A percentile compares a stretch with the other conserved stretches of the same genome.
Conservation (phyloP, 2,113 vertebrate species). For the Chrysochloris asiatica region DNA sequence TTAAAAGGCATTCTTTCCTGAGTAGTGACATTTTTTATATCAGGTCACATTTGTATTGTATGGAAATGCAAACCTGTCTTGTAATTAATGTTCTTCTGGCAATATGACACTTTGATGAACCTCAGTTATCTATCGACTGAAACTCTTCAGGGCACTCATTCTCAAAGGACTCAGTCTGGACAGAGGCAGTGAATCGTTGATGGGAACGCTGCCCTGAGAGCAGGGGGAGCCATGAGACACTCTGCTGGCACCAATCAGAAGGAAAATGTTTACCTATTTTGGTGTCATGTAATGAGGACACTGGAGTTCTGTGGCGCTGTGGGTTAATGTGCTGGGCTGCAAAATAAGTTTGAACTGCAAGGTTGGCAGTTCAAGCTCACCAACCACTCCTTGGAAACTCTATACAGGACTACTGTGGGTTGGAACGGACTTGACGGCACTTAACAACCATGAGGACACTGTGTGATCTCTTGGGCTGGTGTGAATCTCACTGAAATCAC, state of each 20-base stretch:
- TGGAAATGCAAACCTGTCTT: too few species aligned
- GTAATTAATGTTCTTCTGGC: slow-evolving; percentile 7
- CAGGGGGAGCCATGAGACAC: too few species aligned
- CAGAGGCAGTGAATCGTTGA: neutral
- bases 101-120: neutral
- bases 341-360: too few species aligned
- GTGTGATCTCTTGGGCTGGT: too few species aligned
- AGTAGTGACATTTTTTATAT: slow-evolving; percentile 12
- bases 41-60: neutral
- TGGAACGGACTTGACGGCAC: too few species aligned
- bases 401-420: too few species aligned
- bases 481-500: too few species aligned
- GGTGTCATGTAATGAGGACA: neutral
- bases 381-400: too few species aligned
- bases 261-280: neutral
- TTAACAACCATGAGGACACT: too few species aligned
- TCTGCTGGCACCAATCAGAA: neutral
- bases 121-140: neutral
- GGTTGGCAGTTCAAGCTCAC: too few species aligned
- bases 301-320: too few species aligned
- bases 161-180: neutral
- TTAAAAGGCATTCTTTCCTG: slow-evolving; percentile 34
- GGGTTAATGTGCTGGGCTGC: too few species aligned
- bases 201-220: neutral
- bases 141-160: neutral